Percentiles rank a stretch among this genome's conserved stretches.
phyloP scores from a whole-genome alignment of 2,113 vertebrate genomes.

The Tragulus kanchil region DNA sequence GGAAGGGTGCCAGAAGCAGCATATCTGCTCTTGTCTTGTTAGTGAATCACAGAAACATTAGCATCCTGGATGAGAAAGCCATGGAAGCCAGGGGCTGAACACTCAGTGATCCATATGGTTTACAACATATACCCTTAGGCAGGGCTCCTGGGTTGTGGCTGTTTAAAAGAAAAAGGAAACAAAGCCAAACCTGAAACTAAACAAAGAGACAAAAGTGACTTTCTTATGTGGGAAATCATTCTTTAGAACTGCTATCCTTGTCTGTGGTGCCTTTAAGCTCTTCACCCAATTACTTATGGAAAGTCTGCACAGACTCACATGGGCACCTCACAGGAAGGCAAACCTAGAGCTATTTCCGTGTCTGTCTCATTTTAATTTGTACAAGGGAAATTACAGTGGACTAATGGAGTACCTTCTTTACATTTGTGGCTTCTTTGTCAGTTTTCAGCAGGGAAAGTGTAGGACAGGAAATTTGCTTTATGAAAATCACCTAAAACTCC shows the following conservation, averaged over 20 bases:
- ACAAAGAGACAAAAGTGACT: background rate
- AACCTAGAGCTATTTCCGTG: constrained; percentile 10
- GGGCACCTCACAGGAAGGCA: background rate
- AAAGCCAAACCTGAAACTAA: background rate
- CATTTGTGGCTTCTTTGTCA: constrained; percentile 57
- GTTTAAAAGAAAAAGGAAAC: constrained; percentile 4
- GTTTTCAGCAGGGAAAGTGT: constrained; percentile 43
- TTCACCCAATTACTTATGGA: background rate
- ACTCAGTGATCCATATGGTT: background rate
- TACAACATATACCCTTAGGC: background rate
- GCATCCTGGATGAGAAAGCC: background rate
- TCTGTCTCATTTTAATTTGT: constrained; percentile 29
- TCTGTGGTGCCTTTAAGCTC: background rate
- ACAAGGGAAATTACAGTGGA: constrained; percentile 44
- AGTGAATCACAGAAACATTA: constrained; percentile 54
- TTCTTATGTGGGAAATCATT: background rate
- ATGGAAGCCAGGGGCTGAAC: background rate
- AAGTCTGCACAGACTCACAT: background rate
- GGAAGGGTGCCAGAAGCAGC: background rate
- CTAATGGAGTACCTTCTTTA: constrained; percentile 52
- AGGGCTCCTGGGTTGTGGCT: background rate
- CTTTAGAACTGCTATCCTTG: background rate
- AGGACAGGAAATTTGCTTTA: constrained; percentile 62
- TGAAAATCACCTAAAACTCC: constrained; percentile 55
- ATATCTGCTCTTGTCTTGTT: constrained; percentile 29